Conservation (phyloP, 2,888 invertebrate genomes). For the Ptilodon capucinus region DNA sequence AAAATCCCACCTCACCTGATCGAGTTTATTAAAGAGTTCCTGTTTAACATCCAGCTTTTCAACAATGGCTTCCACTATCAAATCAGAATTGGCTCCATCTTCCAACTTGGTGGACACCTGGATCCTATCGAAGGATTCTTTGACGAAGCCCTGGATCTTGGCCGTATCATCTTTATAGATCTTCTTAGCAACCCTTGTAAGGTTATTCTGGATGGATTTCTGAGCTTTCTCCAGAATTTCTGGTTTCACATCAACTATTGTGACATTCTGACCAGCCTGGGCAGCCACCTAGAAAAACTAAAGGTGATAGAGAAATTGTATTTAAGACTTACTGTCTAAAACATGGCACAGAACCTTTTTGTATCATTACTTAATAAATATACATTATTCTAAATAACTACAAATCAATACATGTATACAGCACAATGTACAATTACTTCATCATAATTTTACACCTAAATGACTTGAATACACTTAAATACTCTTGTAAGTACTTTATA, state of each 20-base stretch:
- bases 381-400: too few species aligned
- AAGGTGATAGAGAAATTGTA: background rate
- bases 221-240: conserved; percentile 88
- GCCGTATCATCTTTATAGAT: conserved; percentile 85
- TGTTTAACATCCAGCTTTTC: conserved; percentile 91
- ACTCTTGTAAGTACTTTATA: too few species aligned
- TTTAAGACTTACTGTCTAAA: background rate
- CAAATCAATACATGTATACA: too few species aligned
- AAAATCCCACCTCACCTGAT: background rate
- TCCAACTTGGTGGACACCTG: conserved; percentile 84
- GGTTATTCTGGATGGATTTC: conserved; percentile 85
- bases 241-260: conserved; percentile 89
- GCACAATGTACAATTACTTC: too few species aligned
- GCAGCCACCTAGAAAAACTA: conserved; percentile 88
- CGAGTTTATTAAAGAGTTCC: conserved; percentile 88
- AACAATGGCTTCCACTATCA: conserved; percentile 93
- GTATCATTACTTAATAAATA: too few species aligned
- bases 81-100: conserved; percentile 65
- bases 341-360: too few species aligned
- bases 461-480: too few species aligned
- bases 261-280: conserved; percentile 91
- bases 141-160: conserved; percentile 86
- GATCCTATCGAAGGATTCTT: conserved; percentile 81
- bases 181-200: conserved; percentile 91
- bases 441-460: too few species aligned